phyloP scores from a whole-genome alignment of 2,113 vertebrate genomes.

The Mustela lutreola region DNA sequence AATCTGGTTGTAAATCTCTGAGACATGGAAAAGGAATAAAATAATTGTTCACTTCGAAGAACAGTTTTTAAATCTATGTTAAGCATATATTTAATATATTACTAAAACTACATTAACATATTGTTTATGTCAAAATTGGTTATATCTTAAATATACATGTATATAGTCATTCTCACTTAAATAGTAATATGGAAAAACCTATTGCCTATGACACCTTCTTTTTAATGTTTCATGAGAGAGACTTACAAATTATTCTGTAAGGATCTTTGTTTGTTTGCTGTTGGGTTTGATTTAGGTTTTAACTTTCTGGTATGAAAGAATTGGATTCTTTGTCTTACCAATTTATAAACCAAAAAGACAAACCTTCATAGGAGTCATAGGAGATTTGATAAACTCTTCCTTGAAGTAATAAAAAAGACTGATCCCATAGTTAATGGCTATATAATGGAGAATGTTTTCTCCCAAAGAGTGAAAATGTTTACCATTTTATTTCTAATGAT shows the following conservation, averaged over 20 bases:
- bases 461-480: conserved; percentile 11
- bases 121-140: background rate
- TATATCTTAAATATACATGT: background rate
- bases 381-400: background rate
- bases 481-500: background rate
- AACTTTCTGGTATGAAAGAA: background rate
- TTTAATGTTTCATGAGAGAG: conserved; percentile 13
- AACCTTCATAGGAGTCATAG: background rate
- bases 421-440: background rate
- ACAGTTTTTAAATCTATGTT: background rate
- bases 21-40: background rate
- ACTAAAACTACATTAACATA: background rate
- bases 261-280: background rate
- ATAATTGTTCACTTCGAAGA: background rate
- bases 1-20: background rate
- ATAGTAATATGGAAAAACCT: background rate
- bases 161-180: background rate
- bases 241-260: background rate
- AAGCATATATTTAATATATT: background rate
- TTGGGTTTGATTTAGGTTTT: background rate
- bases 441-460: background rate
- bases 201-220: background rate
- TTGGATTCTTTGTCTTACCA: background rate
- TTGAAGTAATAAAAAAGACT: conserved; percentile 9
- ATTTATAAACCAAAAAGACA: conserved; percentile 25